Base-by-base conservation (phyloP, 2,113 vertebrate species). In the Chloropsis cyanopogon region DNA sequence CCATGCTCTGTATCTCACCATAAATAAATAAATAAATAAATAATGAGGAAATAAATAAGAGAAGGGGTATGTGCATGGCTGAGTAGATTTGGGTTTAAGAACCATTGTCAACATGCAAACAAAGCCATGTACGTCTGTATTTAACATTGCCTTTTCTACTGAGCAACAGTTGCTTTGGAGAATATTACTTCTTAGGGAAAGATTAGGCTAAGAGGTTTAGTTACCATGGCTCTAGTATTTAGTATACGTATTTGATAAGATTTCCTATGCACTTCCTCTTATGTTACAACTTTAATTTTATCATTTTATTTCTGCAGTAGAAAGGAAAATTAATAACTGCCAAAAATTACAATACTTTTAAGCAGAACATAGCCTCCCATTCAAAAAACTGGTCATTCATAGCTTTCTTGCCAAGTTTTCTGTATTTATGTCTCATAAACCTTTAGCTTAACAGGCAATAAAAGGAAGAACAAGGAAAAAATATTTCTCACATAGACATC, bases 171-270 rank as follows among this genome's bases (percentile, higher is more conserved):
- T 78, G 59, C 47, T 84, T 86, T 59, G 29, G 47, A 59, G 33
- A 81, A 56, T 53, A 65, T 49, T 29, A 8, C 5, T 59, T 82
- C 75, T 80, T 26, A 59, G 35, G 33, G 49, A n/a, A 91, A 71
- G 72, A 95, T 95, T 91, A 93, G 29, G 21, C 15, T 89, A 84
- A 95, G 64, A 77, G 46, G 68, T 18, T 96, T 93, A 89, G 42
- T 63, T 86, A 75, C 86, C 47, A 75, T 73, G 33, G n/a, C 23
- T 84, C 2, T 66, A 21, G 26, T 65, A 65, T 13, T 81, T 91
- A 63, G 21, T 11, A 54, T 46, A 37, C 35, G 44, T 39, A 63
- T 39, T 78, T 69, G 59, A 10, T 73, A 53, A 80, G 60, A 68
- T 83, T 89, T 86, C 41, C 35, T 70, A 14, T 50, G 35, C 53